These are phyloP conservation scores for Octonoba sinensis DNA, from an alignment of 2,888 invertebrate species.

Conservation along the genomic window DNA sequence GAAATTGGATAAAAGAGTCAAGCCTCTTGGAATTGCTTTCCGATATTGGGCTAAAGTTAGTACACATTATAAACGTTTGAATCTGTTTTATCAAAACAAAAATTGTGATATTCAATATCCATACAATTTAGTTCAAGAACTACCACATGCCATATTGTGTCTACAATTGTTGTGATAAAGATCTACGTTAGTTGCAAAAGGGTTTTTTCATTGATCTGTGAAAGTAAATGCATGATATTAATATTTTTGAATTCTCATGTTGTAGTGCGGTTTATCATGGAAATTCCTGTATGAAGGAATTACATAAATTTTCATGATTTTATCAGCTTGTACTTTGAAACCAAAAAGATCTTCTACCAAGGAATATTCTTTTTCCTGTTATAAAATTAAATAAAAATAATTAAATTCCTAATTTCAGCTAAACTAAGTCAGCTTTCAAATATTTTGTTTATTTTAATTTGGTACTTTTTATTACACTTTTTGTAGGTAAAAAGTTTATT, in stretches of 20 bases:
- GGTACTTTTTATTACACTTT: too few relatives aligned
- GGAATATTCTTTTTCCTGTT: too few relatives aligned
- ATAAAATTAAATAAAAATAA: not conserved
- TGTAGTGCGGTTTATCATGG: too few relatives aligned
- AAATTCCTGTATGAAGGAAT: not conserved
- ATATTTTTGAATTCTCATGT: too few relatives aligned
- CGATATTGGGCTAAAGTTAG: constrained; percentile 73
- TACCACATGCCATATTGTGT: not conserved
- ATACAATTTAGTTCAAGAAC: too few relatives aligned
- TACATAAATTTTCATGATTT: not conserved
- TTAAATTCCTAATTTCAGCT: not conserved
- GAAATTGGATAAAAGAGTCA: constrained; percentile 69
- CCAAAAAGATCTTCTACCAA: too few relatives aligned
- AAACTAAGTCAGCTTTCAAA: not conserved
- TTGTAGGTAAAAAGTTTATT: too few relatives aligned
- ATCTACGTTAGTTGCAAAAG: not conserved
- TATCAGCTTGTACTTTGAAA: not conserved
- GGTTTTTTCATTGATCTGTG: too few relatives aligned
- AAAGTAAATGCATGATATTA: too few relatives aligned
- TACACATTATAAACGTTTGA: not conserved
- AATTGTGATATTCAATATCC: too few relatives aligned
- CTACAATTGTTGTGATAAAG: not conserved
- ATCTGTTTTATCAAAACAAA: too few relatives aligned
- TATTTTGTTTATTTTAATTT: too few relatives aligned
- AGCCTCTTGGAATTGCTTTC: constrained; percentile 68